Percentiles rank a stretch among this genome's conserved stretches.
Conservation (phyloP, 1,140 invertebrate species). For the Hycleus cichorii region DNA sequence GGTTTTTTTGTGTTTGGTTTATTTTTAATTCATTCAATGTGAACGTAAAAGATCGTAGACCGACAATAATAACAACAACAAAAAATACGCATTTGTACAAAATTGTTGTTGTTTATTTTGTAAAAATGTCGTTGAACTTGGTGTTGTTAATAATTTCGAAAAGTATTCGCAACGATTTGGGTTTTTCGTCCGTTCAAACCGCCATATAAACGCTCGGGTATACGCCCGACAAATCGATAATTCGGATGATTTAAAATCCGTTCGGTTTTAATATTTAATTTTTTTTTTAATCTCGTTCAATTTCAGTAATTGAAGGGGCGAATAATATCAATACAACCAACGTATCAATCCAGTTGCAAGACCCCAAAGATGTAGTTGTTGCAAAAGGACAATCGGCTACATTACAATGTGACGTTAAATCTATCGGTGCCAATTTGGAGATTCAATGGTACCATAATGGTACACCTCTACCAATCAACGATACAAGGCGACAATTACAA, state of each 20-base stretch:
- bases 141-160: too few species aligned
- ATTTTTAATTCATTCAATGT: background rate
- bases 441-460: conserved; percentile 29
- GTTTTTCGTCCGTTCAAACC: too few species aligned
- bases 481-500: conserved; percentile 19
- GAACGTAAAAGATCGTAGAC: background rate
- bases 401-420: conserved; percentile 24
- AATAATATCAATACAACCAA: conserved; percentile 8
- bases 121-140: too few species aligned
- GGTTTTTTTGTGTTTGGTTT: background rate
- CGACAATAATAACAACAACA: background rate
- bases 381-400: conserved; percentile 25
- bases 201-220: too few species aligned
- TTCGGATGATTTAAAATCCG: background rate
- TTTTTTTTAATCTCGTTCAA: conserved; percentile 1
- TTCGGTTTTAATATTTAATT: background rate
- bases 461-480: conserved; percentile 19
- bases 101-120: too few species aligned
- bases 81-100: background rate
- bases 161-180: too few species aligned
- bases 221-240: too few species aligned
- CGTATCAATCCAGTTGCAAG: conserved; percentile 24
- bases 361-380: conserved; percentile 31
- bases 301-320: conserved; percentile 13
- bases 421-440: conserved; percentile 10